Evolutionary conservation across 2,113 vertebrate genomes (phyloP), one percentile per base, ranked within the genome.

Genomic region (Perca schrenkii): DNA sequence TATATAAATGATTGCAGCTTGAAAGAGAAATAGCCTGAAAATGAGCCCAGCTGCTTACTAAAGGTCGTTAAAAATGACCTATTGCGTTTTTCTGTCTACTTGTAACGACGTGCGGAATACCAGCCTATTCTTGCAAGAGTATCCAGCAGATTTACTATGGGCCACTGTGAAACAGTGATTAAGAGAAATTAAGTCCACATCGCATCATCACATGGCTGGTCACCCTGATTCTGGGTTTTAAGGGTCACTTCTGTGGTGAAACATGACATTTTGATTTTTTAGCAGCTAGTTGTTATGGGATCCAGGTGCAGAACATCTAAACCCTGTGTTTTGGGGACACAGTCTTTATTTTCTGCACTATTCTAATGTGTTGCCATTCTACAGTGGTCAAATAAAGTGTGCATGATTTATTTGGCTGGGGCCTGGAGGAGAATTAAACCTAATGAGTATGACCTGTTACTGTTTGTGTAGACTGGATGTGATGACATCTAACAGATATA

Each of bases 1-100:
- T 15, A n/a, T 53, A 46, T 74, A 60, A 69, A 81, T 57, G 16
- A 73, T 46, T 60, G 62, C 62, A 65, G 57, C 63, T 68, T 80
- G 46, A 34, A 43, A 66, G 50, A 56, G 60, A 80, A 80, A 72
- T 8, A 76, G 19, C 31, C 67, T 46, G 43, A 70, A 64, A 84
- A 64, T 47, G n/a, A 89, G 74, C 46, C 22, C n/a, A 10, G 67
- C 72, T 62, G 47, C 60, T 6, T 31, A 49, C 8, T 46, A 68
- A 66, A 82, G 25, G n/a, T 49, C 7, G 1, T 79, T 72, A 46
- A 57, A 79, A 71, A 79, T 43, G 1, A 67, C 21, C 66, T 50
- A 47, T 19, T 14, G 5, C 12, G 8, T 74, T 58, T 60, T 58
- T 70, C 10, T 36, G 17, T 58, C 31, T 43, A 3, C 21, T 46